These are phyloP conservation scores for Chrysina gloriosa DNA, from an alignment of 2,888 invertebrate genomes.

Conservation along the genomic window DNA sequence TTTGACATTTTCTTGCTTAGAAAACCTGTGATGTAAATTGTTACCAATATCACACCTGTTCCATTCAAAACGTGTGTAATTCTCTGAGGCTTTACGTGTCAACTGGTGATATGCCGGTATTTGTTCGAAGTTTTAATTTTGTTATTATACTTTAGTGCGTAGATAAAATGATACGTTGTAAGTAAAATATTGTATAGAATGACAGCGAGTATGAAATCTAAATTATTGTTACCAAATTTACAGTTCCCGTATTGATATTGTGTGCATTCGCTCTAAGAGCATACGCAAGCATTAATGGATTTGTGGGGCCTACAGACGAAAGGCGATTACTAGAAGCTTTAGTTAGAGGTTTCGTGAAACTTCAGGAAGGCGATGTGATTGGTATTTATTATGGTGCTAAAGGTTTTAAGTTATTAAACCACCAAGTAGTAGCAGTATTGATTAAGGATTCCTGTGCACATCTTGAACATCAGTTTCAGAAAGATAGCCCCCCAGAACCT, in stretches of 20 bases:
- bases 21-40: no score
- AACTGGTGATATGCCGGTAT: slow-evolving; percentile 46
- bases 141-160: slow-evolving; percentile 36
- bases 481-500: slow-evolving; percentile 53
- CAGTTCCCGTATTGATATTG: slow-evolving; percentile 31
- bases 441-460: slow-evolving; percentile 66
- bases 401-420: slow-evolving; percentile 77
- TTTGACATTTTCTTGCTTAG: no score
- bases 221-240: slow-evolving; percentile 11
- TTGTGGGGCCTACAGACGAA: slow-evolving; percentile 57
- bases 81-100: slow-evolving; percentile 46
- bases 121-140: slow-evolving; percentile 29
- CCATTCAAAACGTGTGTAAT: slow-evolving; percentile 35
- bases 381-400: slow-evolving; percentile 79
- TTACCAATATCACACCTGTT: no score
- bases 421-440: slow-evolving; percentile 68
- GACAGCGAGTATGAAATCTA: background rate
- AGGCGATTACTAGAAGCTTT: slow-evolving; percentile 57
- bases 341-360: slow-evolving; percentile 53
- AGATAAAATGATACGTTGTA: slow-evolving; percentile 35
- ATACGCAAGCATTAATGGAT: slow-evolving; percentile 61
- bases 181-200: background rate
- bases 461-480: slow-evolving; percentile 56
- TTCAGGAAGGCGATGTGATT: slow-evolving; percentile 69
- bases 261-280: slow-evolving; percentile 44